A percentile compares a stretch with the other conserved stretches of the same genome.
Conservation (phyloP, 2,888 invertebrate species). For the Volucella inflata region DNA sequence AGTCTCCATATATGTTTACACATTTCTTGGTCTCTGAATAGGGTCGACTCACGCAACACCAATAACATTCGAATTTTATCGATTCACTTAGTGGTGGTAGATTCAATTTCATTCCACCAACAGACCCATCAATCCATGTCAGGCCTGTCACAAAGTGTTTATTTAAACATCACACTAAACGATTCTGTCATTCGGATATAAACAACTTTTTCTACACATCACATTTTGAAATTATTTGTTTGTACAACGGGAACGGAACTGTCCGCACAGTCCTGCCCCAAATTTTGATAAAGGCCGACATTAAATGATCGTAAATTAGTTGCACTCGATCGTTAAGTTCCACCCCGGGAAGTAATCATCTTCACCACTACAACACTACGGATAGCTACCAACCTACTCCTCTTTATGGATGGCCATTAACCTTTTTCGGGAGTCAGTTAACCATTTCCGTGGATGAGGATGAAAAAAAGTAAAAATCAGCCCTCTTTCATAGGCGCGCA, state of each 20-base stretch:
- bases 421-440: constrained; percentile 18
- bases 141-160: not conserved
- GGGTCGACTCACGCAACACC: too few relatives aligned
- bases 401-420: not conserved
- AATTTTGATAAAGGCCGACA: constrained; percentile 43
- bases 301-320: constrained; percentile 52
- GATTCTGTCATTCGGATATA: constrained; percentile 45
- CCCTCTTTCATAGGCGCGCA: constrained; percentile 38
- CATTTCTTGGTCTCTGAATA: too few relatives aligned
- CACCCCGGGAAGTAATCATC: constrained; percentile 24
- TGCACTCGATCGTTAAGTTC: constrained; percentile 45
- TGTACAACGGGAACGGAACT: constrained; percentile 29
- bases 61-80: too few relatives aligned
- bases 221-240: constrained; percentile 17
- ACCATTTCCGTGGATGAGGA: not conserved
- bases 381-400: constrained; percentile 5
- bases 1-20: too few relatives aligned
- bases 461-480: not conserved
- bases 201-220: constrained; percentile 40
- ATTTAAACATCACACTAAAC: constrained; percentile 57
- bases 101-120: too few relatives aligned
- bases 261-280: constrained; percentile 42
- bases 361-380: constrained; percentile 14
- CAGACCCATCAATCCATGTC: not conserved
- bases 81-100: too few relatives aligned